Percentiles rank a stretch among this genome's conserved stretches.
Evolutionary conservation across 2,113 vertebrate species (phyloP).

Genomic region (Bufo bufo): DNA sequence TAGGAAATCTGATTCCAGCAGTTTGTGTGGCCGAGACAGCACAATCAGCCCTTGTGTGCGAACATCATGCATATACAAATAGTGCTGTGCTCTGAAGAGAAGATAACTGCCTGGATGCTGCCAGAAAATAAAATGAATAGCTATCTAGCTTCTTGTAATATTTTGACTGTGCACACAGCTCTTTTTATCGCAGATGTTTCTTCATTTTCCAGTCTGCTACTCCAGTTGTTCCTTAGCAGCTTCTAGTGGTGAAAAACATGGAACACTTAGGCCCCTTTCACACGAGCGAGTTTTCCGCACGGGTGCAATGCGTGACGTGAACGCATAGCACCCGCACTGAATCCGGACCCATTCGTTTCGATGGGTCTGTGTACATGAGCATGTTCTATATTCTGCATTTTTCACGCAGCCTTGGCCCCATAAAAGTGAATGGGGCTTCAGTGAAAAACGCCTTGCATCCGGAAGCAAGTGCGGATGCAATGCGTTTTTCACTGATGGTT

Average conservation of each 20-base stretch:
- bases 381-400: too few species aligned
- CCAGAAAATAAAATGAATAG: background rate
- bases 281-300: too few species aligned
- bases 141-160: background rate
- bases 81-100: background rate
- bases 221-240: background rate
- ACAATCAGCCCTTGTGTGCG: conserved; percentile 8
- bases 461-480: too few species aligned
- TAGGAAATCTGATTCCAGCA: background rate
- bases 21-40: conserved; percentile 17
- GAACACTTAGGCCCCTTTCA: background rate
- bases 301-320: too few species aligned
- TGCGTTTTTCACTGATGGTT: too few species aligned
- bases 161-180: background rate
- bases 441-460: too few species aligned
- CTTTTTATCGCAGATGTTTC: background rate
- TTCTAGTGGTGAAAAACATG: background rate
- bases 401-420: too few species aligned
- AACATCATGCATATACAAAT: background rate
- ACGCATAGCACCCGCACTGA: too few species aligned
- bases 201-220: background rate
- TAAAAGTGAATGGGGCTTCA: too few species aligned
- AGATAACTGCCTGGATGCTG: background rate
- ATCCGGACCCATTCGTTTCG: too few species aligned
- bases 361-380: too few species aligned